These are phyloP conservation scores for Montipora cactus DNA, from an alignment of 64 coral and sea anemone genomes.

Conservation along the genomic window DNA sequence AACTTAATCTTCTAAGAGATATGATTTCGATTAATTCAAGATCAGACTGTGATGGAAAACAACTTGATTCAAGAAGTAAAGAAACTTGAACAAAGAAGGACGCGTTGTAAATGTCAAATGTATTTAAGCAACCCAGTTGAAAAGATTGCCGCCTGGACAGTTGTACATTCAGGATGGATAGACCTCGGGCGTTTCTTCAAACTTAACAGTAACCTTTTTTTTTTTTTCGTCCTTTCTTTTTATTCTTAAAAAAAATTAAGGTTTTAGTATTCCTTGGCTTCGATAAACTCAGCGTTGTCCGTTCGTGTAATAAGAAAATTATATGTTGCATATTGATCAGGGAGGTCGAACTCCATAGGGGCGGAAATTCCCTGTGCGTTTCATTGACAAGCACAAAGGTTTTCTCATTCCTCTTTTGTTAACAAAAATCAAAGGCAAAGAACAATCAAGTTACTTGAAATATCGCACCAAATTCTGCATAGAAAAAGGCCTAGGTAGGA, in stretches of 20 bases:
- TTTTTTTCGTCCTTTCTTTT: too few species aligned
- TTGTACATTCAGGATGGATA: too few species aligned
- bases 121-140: neutral
- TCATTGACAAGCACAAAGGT: constrained; percentile 33
- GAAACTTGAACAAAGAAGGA: neutral
- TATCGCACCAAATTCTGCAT: neutral
- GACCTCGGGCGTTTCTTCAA: too few species aligned
- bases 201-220: too few species aligned
- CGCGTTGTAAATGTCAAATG: neutral
- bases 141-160: neutral
- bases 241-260: too few species aligned
- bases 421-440: neutral
- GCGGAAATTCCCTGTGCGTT: constrained; percentile 46
- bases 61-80: constrained; percentile 1
- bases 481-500: neutral
- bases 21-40: constrained; percentile 18
- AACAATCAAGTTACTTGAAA: neutral
- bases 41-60: constrained; percentile 34
- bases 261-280: constrained; percentile 10
- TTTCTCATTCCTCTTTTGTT: constrained; percentile 16
- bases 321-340: constrained; percentile 45
- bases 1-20: constrained; percentile 37
- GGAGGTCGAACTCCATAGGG: constrained; percentile 43
- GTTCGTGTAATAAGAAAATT: constrained; percentile 46
- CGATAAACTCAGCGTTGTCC: constrained; percentile 47